Base-by-base conservation (phyloP, 2,888 invertebrate genomes). In the Ennomos fuscantarius region DNA sequence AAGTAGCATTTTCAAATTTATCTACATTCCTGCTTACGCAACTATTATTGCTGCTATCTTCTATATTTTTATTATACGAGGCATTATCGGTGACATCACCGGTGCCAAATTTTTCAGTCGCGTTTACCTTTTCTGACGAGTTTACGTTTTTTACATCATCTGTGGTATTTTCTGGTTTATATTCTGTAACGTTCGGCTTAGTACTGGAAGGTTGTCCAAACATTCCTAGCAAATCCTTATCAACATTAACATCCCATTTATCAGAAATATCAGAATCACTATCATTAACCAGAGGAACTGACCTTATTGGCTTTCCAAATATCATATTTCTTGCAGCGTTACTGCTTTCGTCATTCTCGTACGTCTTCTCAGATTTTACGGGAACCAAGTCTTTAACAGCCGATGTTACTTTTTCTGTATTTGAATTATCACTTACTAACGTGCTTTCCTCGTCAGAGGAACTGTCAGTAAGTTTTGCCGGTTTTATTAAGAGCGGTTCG, bases 281-380 rank as follows among this genome's bases (percentile, higher is more conserved):
- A 13, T 79, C 77, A 41, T 62, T 72, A 0, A 85, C 78, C 40
- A 88, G 66, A 1, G 86, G 81, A 0, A 84, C 65, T 2, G 87
- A 86, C 58, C 84, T 76, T 24, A 83, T 61, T 2, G 80, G 81
- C 46, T 73, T 58, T 57, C 72, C 68, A 11, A 55, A 51, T 46
- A 55, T 44, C 41, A 51, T 43, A 43, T 54, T 60, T 42, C 40
- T 11, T 35, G 11, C 31, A 8, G 35, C 40, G 15, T 12, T 15
- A 32, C 41, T 44, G n/a, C 1, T 32, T 8, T 57, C 44, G 0
- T 15, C 11, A 11, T 44, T 50, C 8, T 43, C 11, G 24, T 44
- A 15, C 1, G 6, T 9, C 39, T 13, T 3, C 10, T 35, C 48
- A 0, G 24, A 24, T 24, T 24, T 3, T 2, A 53, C 0, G 6